phyloP scores from a whole-genome alignment of 2,797 vertebrate genomes.

The Cryptoprocta ferox region DNA sequence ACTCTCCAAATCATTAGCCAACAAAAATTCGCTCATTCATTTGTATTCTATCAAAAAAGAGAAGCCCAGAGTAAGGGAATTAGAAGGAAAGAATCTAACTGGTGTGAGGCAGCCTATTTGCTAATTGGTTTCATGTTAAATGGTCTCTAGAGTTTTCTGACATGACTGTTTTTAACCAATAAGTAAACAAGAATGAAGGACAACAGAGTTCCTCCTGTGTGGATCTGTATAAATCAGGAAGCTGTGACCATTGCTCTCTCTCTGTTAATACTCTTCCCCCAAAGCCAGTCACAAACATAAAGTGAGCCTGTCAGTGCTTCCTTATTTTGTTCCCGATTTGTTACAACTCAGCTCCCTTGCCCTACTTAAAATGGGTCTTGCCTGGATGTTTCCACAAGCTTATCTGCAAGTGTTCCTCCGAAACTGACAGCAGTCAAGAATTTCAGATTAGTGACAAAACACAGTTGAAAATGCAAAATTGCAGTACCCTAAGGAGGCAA shows the following conservation, averaged over 20 bases:
- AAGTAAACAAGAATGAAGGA: constrained; percentile 34
- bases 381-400: background rate
- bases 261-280: background rate
- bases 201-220: background rate
- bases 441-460: background rate
- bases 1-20: background rate
- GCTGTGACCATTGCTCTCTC: background rate
- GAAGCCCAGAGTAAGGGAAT: background rate
- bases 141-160: constrained; percentile 18
- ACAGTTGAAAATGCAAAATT: background rate
- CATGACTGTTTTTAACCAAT: constrained; percentile 12
- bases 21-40: background rate
- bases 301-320: background rate
- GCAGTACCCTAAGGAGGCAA: background rate
- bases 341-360: background rate
- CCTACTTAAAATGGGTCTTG: background rate
- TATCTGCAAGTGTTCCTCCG: constrained; percentile 28
- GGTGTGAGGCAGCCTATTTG: background rate
- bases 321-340: background rate
- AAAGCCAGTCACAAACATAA: background rate
- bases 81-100: constrained; percentile 24
- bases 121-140: constrained; percentile 46
- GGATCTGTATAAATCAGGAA: background rate
- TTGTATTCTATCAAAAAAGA: background rate
- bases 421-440: background rate